Base-by-base conservation (phyloP, 1,140 invertebrate genomes). In the Meloidogyne hapla region DNA sequence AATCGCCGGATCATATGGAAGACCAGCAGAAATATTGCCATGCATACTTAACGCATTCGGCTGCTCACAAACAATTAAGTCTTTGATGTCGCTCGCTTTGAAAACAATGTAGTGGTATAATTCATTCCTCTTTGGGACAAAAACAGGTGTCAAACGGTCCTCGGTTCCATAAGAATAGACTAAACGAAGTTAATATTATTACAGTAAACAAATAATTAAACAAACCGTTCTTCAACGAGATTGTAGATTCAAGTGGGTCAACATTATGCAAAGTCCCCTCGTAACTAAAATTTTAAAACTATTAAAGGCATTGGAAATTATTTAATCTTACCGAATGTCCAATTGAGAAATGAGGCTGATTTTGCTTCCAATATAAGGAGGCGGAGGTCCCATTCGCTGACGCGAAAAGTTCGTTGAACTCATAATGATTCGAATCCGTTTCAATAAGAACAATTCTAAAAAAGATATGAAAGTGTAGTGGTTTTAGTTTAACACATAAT, bases 301-400 rank as follows among this genome's bases (percentile, higher is more conserved):
- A 15, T 45, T 45, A 45, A 45, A 45, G 42, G 33, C 33, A 33
- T 33, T 33, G 9, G 33, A 33, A 33, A 6, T 33, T 33, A 8
- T 6, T 15, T 10, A 15, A 13, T 12, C n/a, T 13, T 56, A 99
- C 74, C 96, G 91, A 89, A 99, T 99, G 90, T 98, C 95, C 76
- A 96, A 94, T 90, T 98, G 99, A 74, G 96, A 98, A 91, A 99
- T 98, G 87, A 99, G 91, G 90, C 95, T 98, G 88, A 99, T 99
- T 90, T 98, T 99, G 87, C 94, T 97, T 89, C 97, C 97, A 86
- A 99, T 91, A 90, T 97, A 96, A 87, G 94, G 33, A 33, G 33
- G 94, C 25, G 85, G 87, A 75, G 84, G 85, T 78, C 78, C 75
- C 75, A 42, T 28, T 48, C 69, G 69, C 61, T 70, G 69, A 26